Evolutionary conservation across 2,113 vertebrate species (phyloP).

Genomic region (Dolichallabes microphthalmus): DNA sequence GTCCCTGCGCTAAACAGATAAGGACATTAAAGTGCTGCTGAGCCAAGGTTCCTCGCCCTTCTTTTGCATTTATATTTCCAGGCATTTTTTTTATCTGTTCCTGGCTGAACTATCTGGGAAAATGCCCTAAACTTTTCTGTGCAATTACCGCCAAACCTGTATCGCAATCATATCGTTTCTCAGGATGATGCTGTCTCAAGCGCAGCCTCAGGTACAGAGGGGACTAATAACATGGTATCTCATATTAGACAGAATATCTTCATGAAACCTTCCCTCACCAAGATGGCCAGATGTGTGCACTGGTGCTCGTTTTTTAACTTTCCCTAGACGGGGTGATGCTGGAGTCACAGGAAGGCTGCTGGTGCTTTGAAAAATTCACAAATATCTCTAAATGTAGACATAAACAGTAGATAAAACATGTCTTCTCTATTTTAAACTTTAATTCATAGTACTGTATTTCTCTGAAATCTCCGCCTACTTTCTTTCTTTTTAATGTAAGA

Average conservation of each 20-base stretch:
- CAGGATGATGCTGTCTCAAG: constrained; percentile 35
- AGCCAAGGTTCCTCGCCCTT: constrained; percentile 58
- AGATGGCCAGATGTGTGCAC: constrained; percentile 10
- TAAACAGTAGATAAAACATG: neutral
- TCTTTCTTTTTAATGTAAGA: neutral
- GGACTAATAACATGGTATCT: constrained; percentile 32
- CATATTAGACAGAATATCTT: constrained; percentile 41
- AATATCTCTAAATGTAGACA: neutral
- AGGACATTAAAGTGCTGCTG: constrained; percentile 60
- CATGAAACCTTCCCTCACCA: constrained; percentile 1
- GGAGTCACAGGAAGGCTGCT: neutral
- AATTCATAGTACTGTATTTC: too few species aligned
- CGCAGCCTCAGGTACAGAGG: neutral
- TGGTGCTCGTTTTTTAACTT: neutral
- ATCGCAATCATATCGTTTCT: constrained; percentile 47
- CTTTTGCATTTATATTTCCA: constrained; percentile 57
- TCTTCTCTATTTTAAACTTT: neutral
- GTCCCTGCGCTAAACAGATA: constrained; percentile 68
- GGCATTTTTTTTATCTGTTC: constrained; percentile 50
- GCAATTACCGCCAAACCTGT: constrained; percentile 62
- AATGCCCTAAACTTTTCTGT: constrained; percentile 62
- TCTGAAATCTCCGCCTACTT: neutral
- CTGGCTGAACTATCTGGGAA: constrained; percentile 60
- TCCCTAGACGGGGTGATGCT: neutral
- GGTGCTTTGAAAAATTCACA: neutral